A percentile compares a stretch with the other conserved stretches of the same genome.
phyloP scores from a whole-genome alignment of 2,797 vertebrate genomes.

The Coendou prehensilis region DNA sequence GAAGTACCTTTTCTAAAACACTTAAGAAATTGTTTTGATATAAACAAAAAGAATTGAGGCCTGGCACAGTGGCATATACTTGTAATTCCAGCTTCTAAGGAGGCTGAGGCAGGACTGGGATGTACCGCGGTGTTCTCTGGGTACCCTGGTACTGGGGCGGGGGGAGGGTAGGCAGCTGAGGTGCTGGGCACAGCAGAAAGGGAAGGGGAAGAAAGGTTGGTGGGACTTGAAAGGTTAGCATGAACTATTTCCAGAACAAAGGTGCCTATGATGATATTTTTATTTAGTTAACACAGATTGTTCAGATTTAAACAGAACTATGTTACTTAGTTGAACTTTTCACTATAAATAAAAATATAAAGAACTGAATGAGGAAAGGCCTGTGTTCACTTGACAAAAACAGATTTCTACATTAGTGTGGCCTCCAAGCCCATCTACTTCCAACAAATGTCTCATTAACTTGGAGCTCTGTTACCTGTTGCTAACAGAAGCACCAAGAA shows the following conservation, averaged over 20 bases:
- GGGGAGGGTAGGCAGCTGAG: too few relatives aligned
- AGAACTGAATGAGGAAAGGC: slow-evolving; percentile 6
- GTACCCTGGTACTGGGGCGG: neutral
- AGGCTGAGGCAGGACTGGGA: neutral
- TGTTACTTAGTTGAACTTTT: slow-evolving; percentile 36
- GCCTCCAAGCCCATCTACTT: neutral
- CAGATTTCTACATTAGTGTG: neutral
- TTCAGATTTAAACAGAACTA: slow-evolving; percentile 51
- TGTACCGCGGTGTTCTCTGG: neutral
- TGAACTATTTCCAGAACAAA: neutral
- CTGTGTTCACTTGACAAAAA: neutral
- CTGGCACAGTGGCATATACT: neutral
- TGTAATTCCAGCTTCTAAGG: neutral
- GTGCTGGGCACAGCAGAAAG: neutral
- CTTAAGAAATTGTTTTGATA: slow-evolving; percentile 40
- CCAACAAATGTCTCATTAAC: neutral
- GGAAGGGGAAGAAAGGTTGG: neutral
- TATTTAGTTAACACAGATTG: slow-evolving; percentile 5
- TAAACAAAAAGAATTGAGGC: neutral
- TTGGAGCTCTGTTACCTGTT: neutral
- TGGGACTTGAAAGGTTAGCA: neutral
- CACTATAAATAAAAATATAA: neutral
- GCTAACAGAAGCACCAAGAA: neutral
- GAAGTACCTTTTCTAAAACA: neutral
- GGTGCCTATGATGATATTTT: neutral